Percentiles rank a stretch among this genome's conserved stretches.
Conservation (phyloP, 1,140 invertebrate genomes). For the Vanessa tameamea region DNA sequence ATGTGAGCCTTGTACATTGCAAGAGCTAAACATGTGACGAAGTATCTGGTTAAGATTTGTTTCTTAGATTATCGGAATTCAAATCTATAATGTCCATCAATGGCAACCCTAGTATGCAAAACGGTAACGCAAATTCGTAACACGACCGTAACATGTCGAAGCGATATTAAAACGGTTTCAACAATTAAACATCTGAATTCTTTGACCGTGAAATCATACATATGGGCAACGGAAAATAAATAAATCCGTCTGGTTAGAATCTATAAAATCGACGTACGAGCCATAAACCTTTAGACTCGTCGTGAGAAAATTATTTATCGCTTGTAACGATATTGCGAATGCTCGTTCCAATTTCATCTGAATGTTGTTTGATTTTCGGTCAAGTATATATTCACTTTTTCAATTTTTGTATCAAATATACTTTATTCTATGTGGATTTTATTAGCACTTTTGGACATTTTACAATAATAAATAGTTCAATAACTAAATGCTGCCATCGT, state of each 20-base stretch:
- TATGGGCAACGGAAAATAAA: conserved; percentile 26
- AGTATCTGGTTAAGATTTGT: too few relatives aligned
- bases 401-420: not conserved
- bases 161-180: conserved; percentile 22
- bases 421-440: too few relatives aligned
- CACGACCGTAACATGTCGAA: conserved; percentile 6
- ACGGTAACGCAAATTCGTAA: conserved; percentile 10
- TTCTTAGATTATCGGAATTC: too few relatives aligned
- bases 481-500: too few relatives aligned
- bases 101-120: conserved; percentile 11
- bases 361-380: not conserved
- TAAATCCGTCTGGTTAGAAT: conserved; percentile 15
- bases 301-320: conserved; percentile 8
- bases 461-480: too few relatives aligned
- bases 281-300: not conserved
- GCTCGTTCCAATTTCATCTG: not conserved
- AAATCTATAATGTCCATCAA: too few relatives aligned
- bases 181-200: conserved; percentile 33
- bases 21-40: too few relatives aligned
- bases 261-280: conserved; percentile 10
- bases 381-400: not conserved
- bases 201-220: conserved; percentile 31
- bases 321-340: not conserved
- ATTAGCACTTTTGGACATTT: too few relatives aligned
- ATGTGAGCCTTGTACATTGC: too few relatives aligned